phyloP scores from a whole-genome alignment of 2,113 vertebrate species.

The Pluvialis apricaria region DNA sequence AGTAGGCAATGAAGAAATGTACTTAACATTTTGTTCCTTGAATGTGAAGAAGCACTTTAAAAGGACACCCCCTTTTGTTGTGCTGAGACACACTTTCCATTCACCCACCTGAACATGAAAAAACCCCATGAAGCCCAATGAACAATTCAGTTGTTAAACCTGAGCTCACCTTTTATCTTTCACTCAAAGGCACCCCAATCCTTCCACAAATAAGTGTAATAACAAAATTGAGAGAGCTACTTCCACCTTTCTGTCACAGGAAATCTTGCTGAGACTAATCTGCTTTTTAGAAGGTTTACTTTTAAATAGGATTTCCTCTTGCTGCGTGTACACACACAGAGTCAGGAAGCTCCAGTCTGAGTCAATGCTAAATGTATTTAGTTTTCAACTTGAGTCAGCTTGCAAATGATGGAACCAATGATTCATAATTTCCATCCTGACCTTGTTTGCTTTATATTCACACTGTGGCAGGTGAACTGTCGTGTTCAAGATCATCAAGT shows the following conservation, averaged over 20 bases:
- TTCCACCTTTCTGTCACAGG: not conserved
- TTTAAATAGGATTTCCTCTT: conserved; percentile 70
- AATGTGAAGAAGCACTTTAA: not conserved
- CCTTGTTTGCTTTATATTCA: conserved; percentile 37
- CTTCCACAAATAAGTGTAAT: not conserved
- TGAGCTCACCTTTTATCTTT: not conserved
- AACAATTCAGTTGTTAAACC: not conserved
- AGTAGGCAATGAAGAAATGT: not conserved
- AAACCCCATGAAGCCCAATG: not conserved
- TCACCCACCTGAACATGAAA: not conserved
- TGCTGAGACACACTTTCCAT: conserved; percentile 20
- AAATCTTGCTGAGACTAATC: conserved; percentile 34
- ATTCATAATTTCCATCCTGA: conserved; percentile 70
- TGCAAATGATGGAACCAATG: conserved; percentile 61
- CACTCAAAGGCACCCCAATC: not conserved
- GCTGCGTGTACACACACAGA: not conserved
- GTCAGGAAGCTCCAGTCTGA: conserved; percentile 69
- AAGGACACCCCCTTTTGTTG: not conserved
- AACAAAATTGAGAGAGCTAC: not conserved
- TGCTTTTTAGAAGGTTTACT: conserved; percentile 36
- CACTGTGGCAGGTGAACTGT: conserved; percentile 25
- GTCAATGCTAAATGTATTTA: conserved; percentile 68
- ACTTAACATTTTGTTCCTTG: conserved; percentile 40
- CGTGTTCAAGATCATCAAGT: not conserved
- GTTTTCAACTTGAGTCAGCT: conserved; percentile 58